A percentile compares a stretch with the other conserved stretches of the same genome.
These are phyloP conservation scores for Corythornis vintsioides DNA, from an alignment of 2,113 vertebrate species.

Conservation along the genomic window DNA sequence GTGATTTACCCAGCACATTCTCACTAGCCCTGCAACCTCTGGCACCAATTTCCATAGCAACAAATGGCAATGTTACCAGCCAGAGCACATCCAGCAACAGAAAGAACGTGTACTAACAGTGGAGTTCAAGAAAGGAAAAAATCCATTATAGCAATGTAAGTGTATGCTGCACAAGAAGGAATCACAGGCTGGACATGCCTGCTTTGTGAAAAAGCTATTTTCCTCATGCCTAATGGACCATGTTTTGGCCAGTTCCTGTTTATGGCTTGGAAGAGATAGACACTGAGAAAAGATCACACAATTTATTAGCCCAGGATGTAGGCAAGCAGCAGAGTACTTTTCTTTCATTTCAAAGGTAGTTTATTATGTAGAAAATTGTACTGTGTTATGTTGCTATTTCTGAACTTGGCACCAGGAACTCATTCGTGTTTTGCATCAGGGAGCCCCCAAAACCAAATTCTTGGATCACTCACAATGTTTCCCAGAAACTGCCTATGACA, in stretches of 20 bases:
- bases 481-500: background rate
- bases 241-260: background rate
- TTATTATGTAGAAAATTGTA: background rate
- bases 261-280: background rate
- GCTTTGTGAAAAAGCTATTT: background rate
- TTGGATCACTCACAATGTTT: background rate
- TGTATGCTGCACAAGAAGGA: background rate
- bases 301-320: background rate
- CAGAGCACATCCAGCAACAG: slow-evolving; percentile 1
- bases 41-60: slow-evolving; percentile 59
- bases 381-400: background rate
- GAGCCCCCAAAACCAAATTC: background rate
- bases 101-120: background rate
- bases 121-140: background rate
- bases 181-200: background rate
- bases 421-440: background rate
- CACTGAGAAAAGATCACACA: background rate
- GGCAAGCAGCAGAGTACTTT: background rate
- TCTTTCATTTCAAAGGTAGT: background rate
- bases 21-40: background rate
- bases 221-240: background rate
- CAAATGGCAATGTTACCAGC: slow-evolving; percentile 18
- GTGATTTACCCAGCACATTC: slow-evolving; percentile 23
- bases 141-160: background rate
- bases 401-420: background rate